Evolutionary conservation across 1,140 invertebrate genomes (phyloP), one percentile per base, ranked within the genome.

Genomic region (Panulirus ornatus): DNA sequence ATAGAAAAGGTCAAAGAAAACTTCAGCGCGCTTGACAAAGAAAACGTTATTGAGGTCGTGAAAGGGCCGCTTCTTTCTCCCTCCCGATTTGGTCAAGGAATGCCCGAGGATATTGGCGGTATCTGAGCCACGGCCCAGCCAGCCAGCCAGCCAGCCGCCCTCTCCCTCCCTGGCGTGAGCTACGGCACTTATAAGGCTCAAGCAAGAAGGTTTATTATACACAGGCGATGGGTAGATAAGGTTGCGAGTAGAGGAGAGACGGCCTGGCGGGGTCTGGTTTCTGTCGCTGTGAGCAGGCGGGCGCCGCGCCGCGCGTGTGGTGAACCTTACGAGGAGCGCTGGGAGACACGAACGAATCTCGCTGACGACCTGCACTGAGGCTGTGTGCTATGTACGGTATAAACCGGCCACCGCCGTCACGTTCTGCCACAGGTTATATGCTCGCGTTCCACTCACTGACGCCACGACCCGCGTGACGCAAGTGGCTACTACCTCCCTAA

Each of bases 171-270:
- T n/a, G n/a, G 54, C 54, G 14, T 19, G 54, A 58, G 54, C 54
- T 22, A 22, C 19, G n/a, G n/a, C 54, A 19, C 54, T 58, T 58
- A 58, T 19, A 58, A 58, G 54, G 54, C 54, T 58, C 54, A 58
- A 58, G 54, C 54, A 58, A 19, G 54, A 58, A 58, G 19, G 54
- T 58, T 58, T 58, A 58, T 58, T 58, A 58, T 58, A 58, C 54
- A 58, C 54, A 58, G 19, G 54, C 54, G 54, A 58, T 58, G 54
- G 54, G 54, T 58, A 19, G 54, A 58, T 58, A 58, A 58, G 54
- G 19, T 3, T 22, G 19, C 16, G 54, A 19, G 54, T 58, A 58
- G 19, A 58, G 54, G 54, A n/a, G n/a, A n/a, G n/a, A n/a, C n/a
- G n/a, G n/a, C n/a, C n/a, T n/a, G n/a, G n/a, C n/a, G n/a, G n/a